These are phyloP conservation scores for Willisornis vidua DNA, from an alignment of 2,113 vertebrate genomes.

Conservation along the genomic window DNA sequence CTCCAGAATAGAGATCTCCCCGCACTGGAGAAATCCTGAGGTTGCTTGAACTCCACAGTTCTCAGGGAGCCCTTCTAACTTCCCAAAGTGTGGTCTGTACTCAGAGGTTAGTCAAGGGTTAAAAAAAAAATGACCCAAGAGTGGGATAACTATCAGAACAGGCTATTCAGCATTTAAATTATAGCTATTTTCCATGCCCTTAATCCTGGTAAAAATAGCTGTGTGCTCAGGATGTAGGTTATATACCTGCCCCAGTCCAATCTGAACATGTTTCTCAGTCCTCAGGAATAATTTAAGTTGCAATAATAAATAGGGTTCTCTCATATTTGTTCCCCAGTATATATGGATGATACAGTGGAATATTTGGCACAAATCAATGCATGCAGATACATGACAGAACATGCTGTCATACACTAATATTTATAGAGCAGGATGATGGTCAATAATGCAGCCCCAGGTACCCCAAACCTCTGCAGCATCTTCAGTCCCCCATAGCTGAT, in stretches of 20 bases:
- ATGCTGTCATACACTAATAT: neutral
- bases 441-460: neutral
- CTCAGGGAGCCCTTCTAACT: neutral
- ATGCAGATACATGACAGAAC: neutral
- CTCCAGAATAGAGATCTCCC: neutral
- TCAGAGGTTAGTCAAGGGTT: neutral
- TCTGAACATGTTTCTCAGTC: neutral
- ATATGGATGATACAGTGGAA: neutral
- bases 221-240: neutral
- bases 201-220: neutral
- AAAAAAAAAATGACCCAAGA: neutral
- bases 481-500: neutral
- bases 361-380: neutral
- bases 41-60: neutral
- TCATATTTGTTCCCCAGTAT: neutral
- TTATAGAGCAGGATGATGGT: neutral
- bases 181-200: neutral
- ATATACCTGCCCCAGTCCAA: neutral
- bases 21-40: neutral
- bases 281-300: neutral
- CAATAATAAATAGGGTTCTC: neutral
- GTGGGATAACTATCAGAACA: neutral
- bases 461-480: neutral
- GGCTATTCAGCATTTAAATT: neutral
- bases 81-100: neutral